Evolutionary conservation across 2,113 vertebrate genomes (phyloP).

Genomic region (Hemibates koningsi): DNA sequence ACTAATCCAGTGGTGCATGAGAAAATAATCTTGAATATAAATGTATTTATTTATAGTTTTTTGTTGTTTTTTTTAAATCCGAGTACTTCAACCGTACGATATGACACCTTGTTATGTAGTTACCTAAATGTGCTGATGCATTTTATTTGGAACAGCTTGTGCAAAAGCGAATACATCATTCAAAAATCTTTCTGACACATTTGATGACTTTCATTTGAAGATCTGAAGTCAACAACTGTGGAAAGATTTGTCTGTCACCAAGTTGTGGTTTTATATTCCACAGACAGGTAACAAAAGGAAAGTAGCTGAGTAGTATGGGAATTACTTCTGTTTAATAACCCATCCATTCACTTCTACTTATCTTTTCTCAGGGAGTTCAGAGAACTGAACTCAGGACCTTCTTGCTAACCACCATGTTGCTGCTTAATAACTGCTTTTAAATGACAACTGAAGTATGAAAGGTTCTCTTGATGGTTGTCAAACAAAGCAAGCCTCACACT

Average conservation of each 20-base stretch:
- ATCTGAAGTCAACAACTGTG: not conserved
- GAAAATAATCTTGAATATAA: not conserved
- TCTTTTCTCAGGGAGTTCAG: not conserved
- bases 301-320: not conserved
- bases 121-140: not conserved
- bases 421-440: not conserved
- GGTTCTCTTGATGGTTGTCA: not conserved
- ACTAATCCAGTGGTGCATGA: not conserved
- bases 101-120: not conserved
- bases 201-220: not conserved
- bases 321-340: not conserved
- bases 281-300: not conserved
- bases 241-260: not conserved
- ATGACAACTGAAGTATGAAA: not conserved
- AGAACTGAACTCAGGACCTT: not conserved
- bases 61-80: accelerated
- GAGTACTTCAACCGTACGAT: not conserved
- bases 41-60: not conserved
- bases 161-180: not conserved
- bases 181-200: not conserved
- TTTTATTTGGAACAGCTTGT: not conserved
- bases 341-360: not conserved
- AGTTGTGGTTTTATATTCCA: not conserved
- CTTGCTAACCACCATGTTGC: no score
- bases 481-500: no score